Evolutionary conservation across 1,140 invertebrate species (phyloP).

Genomic region (Chrysomallon squamiferum): DNA sequence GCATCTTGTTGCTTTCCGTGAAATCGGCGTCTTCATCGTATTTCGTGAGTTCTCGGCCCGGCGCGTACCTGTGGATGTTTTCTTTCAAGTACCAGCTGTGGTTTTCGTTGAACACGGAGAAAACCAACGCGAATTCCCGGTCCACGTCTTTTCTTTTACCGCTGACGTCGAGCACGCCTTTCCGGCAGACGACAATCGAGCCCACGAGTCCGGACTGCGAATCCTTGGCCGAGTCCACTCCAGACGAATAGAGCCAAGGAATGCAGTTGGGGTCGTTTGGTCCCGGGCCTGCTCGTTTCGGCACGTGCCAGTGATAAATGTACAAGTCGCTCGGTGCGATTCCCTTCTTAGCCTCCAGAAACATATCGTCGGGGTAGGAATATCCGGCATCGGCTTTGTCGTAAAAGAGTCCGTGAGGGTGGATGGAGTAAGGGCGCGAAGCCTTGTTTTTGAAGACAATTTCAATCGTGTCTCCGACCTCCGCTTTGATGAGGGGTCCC

Average conservation of each 20-base stretch:
- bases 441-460: constrained; percentile 12
- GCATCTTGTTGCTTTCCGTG: constrained; percentile 32
- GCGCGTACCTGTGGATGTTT: constrained; percentile 35
- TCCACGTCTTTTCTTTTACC: constrained; percentile 27
- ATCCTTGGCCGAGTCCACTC: constrained; percentile 38
- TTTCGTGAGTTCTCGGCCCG: constrained; percentile 18
- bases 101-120: constrained; percentile 45
- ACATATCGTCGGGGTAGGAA: background rate
- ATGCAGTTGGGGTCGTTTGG: constrained; percentile 41
- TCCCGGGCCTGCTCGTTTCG: constrained; percentile 29
- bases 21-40: constrained; percentile 1
- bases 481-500: constrained; percentile 43
- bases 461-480: constrained; percentile 37
- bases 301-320: constrained; percentile 45
- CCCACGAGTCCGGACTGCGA: constrained; percentile 46
- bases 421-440: constrained; percentile 10
- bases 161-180: constrained; percentile 26
- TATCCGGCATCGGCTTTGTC: constrained; percentile 20
- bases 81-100: constrained; percentile 44
- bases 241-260: constrained; percentile 49
- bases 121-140: constrained; percentile 43
- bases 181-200: constrained; percentile 42
- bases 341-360: background rate
- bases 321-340: constrained; percentile 14
- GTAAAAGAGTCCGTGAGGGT: constrained; percentile 23